Base-by-base conservation (phyloP, 2,113 vertebrate species). In the Gadus macrocephalus region DNA sequence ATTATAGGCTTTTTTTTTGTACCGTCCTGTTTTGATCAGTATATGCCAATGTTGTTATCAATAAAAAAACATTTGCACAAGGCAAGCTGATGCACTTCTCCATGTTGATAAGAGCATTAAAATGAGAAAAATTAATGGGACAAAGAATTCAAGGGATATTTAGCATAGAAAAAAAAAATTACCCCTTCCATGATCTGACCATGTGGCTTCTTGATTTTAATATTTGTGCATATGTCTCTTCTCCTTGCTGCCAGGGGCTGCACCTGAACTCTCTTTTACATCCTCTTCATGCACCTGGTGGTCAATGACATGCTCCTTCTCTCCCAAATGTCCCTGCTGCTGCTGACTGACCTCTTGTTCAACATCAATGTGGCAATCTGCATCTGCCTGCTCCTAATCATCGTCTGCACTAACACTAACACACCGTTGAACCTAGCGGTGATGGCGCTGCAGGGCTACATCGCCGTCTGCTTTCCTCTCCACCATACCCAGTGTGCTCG, bases 361-460 rank as follows among this genome's bases (percentile, higher is more conserved):
- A 58, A 16, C 55, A 16, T 91, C 5, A 83, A 89, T 1, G 76
- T 86, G 28, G 79, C 82, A 1, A 27, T 91, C 0, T 90, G 89
- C 17, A 78, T 81, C 1, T 7, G 87, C 22, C 8, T 89, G 3
- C 0, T 89, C 1, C 63, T 76, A 6, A 20, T 70, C 2, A 72
- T 63, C 9, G 58, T 82, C 16, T 72, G 81, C 19, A 65, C 81
- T 4, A 88, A 0, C 14, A 22, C n/a, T 1, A 88, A 85, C 81
- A 87, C 72, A 7, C 83, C 83, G 0, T 35, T 82, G 2, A 82
- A 63, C 15, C 28, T 81, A 15, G 69, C 67, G 31, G 5, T 78
- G 11, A 89, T 89, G 89, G 83, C 87, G 0, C 3, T 83, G 3
- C 88, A 90, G 78, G 84, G 89, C 66, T 88, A 87, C 76, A 76